Evolutionary conservation across 2,113 vertebrate species (phyloP), one percentile per base, ranked within the genome.

Genomic region (Paracanthobrama guichenoti): DNA sequence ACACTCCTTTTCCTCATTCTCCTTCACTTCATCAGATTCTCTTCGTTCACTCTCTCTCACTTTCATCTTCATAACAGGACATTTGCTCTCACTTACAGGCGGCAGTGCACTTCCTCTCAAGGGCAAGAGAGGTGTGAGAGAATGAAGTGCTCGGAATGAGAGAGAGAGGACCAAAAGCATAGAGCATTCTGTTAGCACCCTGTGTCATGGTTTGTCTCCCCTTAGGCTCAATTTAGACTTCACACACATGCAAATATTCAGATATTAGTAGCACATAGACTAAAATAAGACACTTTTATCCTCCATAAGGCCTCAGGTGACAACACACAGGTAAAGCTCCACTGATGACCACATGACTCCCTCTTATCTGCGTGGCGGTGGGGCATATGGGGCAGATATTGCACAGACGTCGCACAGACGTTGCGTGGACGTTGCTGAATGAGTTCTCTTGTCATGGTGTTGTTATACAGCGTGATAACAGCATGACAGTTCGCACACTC

Each of bases 381-480:
- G 87, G 85, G 85, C 87, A 88, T 85, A 86, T 86, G 87, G 87
- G 87, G 85, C 44, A 48, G 77, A 69, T 50, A 59, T 26, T 16
- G 83, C 87, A 88, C 87, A 88, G 88, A 87, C 81, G 88, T 83
- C 28, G 83, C 85, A 87, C 88, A 88, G 88, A 87, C 86, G 88
- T 83, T 88, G 88, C 88, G 88, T 88, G 88, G 88, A 87, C 71
- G 86, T 88, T 87, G 75, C 85, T 85, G 88, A 87, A 84, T 77
- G 87, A 84, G 82, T 84, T 86, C 84, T 72, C 82, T 84, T 39
- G 73, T 67, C 72, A 35, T 75, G n/a, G 80, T 72, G 88, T 85
- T 81, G 85, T 85, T 83, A 88, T 85, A 88, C 88, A 87, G 88
- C 71, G 88, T 87, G 88, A 88, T 88, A 80, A 72, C 88, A 88